Evolutionary conservation across 1,140 invertebrate genomes (phyloP), one percentile per base, ranked within the genome.

Genomic region (Procambarus clarkii): DNA sequence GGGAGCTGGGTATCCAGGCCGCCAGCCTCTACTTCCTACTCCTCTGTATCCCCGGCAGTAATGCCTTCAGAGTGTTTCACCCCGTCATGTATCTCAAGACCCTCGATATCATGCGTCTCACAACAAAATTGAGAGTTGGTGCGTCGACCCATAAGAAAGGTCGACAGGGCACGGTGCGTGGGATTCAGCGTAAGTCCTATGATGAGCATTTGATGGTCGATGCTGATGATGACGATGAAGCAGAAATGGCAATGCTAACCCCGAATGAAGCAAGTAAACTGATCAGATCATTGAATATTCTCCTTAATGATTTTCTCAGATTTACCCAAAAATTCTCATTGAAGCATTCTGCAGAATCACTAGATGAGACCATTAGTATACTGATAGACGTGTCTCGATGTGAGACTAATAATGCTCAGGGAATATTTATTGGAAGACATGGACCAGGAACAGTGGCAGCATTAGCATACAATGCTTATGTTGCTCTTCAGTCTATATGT

Each of bases 61-160:
- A 94, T 78, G 95, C 95, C 3, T 96, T 95, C 93, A 94, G 95
- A 69, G 94, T 96, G 1, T 96, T 96, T 93, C 95, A 96, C 92
- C 94, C 95, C 3, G 95, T 95, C 69, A 93, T 96, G 11, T 96
- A 95, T 93, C 93, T 95, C 48, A 94, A 94, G 88, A 94, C 95
- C 0, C 93, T 96, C 2, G 95, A 96, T 85, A 94, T 94, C 5
- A 93, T 96, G 15, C 95, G 94, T 92, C 88, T 95, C 2, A 92
- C 94, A 4, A 93, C 94, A 13, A 90, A 93, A 44, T 89, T 95
- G 44, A 71, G 90, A 4, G 88, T 94, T 50, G 90, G 64, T 9
- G 21, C 88, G 46, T 15, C 80, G 8, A 92, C 84, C 34, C 84
- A 91, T 18, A 93, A 64, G 48, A 92, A 92, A 89, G 83, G 82